Conservation (phyloP, 2,113 vertebrate genomes). For the Excalfactoria chinensis region DNA sequence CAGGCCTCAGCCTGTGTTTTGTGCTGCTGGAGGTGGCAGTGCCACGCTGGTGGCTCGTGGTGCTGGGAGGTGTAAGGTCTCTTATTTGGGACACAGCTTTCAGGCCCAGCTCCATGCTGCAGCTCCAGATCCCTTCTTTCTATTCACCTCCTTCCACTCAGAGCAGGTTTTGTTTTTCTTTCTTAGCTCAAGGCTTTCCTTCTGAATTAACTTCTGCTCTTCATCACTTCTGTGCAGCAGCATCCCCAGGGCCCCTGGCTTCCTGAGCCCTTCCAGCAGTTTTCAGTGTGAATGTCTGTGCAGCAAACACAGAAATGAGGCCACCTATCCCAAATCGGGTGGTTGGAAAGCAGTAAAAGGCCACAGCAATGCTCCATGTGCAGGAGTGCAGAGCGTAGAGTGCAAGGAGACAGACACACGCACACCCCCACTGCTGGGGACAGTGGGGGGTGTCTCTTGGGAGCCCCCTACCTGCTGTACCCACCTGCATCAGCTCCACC, state of each 20-base stretch:
- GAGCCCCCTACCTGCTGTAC: accelerated
- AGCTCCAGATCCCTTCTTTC: background rate
- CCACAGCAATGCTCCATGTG: accelerated
- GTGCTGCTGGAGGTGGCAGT: accelerated
- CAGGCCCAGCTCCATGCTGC: too few relatives aligned
- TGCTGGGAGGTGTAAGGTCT: background rate
- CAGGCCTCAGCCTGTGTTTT: accelerated
- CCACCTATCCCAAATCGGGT: background rate
- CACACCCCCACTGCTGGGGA: accelerated
- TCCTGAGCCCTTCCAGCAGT: background rate
- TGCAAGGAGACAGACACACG: background rate
- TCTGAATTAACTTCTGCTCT: background rate
- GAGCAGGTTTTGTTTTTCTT: background rate
- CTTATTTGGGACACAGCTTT: accelerated
- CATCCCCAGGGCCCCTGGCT: background rate
- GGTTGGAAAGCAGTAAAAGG: background rate
- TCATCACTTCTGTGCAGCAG: background rate
- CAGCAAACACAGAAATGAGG: constrained; percentile 11
- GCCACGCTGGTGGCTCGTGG: accelerated
- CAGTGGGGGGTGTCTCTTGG: too few relatives aligned
- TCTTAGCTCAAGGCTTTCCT: background rate
- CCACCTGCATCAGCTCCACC: background rate
- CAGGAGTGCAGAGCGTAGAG: background rate
- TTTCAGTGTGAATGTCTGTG: background rate
- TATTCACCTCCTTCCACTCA: background rate